Base-by-base conservation (phyloP, 64 coral and sea anemone species). In the Montipora efflorescens region DNA sequence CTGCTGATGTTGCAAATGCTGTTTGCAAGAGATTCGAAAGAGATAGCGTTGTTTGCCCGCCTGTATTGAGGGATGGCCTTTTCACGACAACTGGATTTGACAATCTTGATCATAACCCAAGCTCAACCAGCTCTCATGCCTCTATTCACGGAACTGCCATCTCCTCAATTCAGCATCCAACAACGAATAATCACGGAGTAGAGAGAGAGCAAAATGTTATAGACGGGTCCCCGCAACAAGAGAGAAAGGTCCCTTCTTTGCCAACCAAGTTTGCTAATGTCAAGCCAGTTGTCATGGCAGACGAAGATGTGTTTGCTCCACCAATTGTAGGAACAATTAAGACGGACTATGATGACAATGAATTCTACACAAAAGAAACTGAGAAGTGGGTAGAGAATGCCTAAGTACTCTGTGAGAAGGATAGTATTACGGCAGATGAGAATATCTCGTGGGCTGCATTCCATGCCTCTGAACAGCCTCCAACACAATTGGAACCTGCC, bases 381-480 rank as follows among this genome's bases (percentile, higher is more conserved):
- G 87, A 67, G 67, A 47, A 10, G 8, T 64, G 59, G 13, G 59
- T 64, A 64, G 59, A 47, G 16, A 87, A 45, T 70, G 66, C 61
- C 9, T 11, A 7, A 71, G 49, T 73, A 89, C 70, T 77, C 68
- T n/a, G 47, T 25, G 15, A 75, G 16, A 89, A 89, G 20, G 87
- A 89, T 9, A 50, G 51, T 73, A 15, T 76, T n/a, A 19, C 43
- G 16, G 48, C 23, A 23, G 50, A 49, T 48, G 87, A 89, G 48
- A 51, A 51, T 22, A 55, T 89, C 23, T 77, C 87, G 21, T 89
- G 87, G 87, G 69, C 87, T 44, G 87, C 87, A 57, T 77, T 73
- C 50, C 36, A 71, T n/a, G 49, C 87, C 73, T 76, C 28, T 66
- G 57, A 68, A 68, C 67, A 74, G 67, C 67, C 64, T 19, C 87